Evolutionary conservation across 2,888 invertebrate species (phyloP).

Genomic region (Drosophila anomelani): DNA sequence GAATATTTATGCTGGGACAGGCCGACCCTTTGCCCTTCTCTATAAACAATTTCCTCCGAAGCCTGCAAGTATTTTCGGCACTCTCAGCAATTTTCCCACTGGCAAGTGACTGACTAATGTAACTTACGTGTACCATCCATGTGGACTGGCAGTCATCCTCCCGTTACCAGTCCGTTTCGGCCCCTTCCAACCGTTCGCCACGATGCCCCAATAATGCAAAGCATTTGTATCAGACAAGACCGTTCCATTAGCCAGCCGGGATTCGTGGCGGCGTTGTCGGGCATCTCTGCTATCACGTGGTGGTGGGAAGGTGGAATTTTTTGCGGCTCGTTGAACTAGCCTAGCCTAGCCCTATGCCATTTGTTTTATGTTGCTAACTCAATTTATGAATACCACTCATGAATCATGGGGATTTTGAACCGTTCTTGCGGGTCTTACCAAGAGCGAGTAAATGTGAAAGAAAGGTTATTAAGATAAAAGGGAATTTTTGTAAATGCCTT

Average conservation of each 20-base stretch:
- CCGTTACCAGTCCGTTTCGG: background rate
- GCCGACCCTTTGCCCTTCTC: conserved; percentile 25
- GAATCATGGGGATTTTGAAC: conserved; percentile 32
- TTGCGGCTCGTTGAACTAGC: conserved; percentile 69
- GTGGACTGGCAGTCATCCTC: conserved; percentile 18
- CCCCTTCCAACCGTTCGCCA: conserved; percentile 2
- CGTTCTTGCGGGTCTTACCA: background rate
- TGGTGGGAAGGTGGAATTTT: conserved; percentile 41
- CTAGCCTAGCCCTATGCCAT: conserved; percentile 57
- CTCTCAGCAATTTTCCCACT: conserved; percentile 63
- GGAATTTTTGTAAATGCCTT: conserved; percentile 23
- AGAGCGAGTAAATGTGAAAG: conserved; percentile 1
- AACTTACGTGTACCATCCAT: conserved; percentile 64
- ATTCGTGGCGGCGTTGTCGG: background rate
- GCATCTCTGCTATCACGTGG: conserved; percentile 18
- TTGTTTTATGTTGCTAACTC: conserved; percentile 69
- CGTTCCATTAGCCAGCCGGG: conserved; percentile 44
- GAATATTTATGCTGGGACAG: conserved; percentile 62
- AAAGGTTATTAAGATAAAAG: conserved; percentile 35
- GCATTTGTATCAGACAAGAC: conserved; percentile 63
- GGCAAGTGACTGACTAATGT: conserved; percentile 72
- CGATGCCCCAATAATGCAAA: conserved; percentile 67
- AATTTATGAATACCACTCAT: conserved; percentile 64
- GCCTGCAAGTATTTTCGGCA: conserved; percentile 46
- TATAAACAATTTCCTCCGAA: conserved; percentile 39